Conservation (phyloP, 2,797 vertebrate species). For the Xenops minutus region DNA sequence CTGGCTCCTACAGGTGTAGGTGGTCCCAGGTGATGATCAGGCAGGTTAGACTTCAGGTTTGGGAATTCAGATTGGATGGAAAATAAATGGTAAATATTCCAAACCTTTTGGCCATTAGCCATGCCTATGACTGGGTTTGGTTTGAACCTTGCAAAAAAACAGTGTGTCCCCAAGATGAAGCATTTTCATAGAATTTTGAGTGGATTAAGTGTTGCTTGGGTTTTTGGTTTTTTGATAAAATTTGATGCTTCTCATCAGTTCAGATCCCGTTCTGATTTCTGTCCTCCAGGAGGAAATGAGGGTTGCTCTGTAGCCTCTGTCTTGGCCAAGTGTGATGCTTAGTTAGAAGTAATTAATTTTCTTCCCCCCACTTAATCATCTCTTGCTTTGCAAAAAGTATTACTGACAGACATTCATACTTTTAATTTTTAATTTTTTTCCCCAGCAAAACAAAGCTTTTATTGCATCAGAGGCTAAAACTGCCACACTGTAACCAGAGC, state of each 20-base stretch:
- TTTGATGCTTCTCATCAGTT: neutral
- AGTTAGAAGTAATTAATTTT: neutral
- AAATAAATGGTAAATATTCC: neutral
- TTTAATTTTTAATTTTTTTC: neutral
- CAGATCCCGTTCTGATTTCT: neutral
- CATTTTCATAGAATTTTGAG: neutral
- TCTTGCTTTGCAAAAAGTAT: neutral
- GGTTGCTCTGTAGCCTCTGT: neutral
- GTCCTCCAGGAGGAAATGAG: neutral
- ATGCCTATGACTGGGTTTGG: neutral
- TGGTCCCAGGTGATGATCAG: neutral
- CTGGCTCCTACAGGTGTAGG: neutral
- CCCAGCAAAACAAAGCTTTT: constrained; percentile 2
- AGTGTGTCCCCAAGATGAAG: neutral
- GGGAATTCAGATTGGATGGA: neutral
- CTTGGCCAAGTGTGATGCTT: neutral
- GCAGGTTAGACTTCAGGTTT: neutral
- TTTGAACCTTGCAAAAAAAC: neutral
- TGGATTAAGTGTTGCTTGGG: neutral
- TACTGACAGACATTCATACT: neutral
- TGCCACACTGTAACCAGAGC: neutral
- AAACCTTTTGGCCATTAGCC: neutral
- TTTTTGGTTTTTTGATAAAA: neutral
- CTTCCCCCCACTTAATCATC: neutral
- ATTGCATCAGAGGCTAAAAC: neutral